phyloP scores from a whole-genome alignment of 2,113 vertebrate genomes.

The Microtus richardsoni region DNA sequence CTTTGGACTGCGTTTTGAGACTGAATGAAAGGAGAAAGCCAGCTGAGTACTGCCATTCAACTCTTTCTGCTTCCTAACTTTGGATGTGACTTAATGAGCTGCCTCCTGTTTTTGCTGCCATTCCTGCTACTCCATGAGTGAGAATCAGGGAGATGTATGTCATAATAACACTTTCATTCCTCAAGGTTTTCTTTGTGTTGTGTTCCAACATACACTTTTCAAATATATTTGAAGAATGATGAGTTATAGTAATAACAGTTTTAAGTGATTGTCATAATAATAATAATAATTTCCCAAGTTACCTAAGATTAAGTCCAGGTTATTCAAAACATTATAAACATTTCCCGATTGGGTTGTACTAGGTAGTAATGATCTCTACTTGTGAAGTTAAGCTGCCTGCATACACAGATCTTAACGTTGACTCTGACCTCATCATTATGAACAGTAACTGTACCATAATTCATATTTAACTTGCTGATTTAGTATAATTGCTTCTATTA shows the following conservation, averaged over 20 bases:
- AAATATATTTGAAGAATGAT: conserved; percentile 42
- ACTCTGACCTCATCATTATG: neutral
- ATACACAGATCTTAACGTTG: neutral
- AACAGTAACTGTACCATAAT: neutral
- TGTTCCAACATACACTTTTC: neutral
- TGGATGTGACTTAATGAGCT: too few relatives aligned
- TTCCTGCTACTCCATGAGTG: accelerated
- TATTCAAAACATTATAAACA: neutral
- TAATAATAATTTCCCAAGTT: neutral
- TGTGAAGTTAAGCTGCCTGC: neutral
- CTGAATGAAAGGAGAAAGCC: neutral
- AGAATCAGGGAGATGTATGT: neutral
- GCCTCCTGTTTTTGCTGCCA: too few relatives aligned
- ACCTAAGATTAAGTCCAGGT: neutral
- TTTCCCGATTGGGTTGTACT: neutral
- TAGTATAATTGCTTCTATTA: neutral
- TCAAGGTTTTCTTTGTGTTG: neutral
- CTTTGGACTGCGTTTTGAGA: neutral
- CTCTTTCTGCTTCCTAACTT: neutral
- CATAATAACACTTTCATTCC: neutral
- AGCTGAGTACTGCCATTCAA: neutral
- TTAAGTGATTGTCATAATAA: neutral
- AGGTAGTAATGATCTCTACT: neutral
- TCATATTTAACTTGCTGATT: neutral
- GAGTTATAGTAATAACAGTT: neutral